These are phyloP conservation scores for Xerus inauris DNA, from an alignment of 2,113 vertebrate species.

Conservation along the genomic window DNA sequence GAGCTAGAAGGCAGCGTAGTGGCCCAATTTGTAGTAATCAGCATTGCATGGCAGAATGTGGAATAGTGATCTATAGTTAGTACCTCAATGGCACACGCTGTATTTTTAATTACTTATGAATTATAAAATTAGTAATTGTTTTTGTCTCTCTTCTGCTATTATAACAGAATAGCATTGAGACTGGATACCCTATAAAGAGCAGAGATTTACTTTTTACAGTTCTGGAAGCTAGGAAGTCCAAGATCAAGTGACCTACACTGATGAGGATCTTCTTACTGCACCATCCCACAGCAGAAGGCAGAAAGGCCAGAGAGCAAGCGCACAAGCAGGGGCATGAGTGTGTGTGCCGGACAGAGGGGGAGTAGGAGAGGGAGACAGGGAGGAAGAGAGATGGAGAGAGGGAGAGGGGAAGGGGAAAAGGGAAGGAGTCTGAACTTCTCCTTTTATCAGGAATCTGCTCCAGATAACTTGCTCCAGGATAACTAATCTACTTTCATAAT, in stretches of 20 bases:
- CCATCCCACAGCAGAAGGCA: neutral
- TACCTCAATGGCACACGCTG: neutral
- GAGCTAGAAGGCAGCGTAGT: rapidly evolving
- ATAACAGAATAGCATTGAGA: neutral
- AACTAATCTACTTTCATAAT: neutral
- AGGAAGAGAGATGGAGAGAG: neutral
- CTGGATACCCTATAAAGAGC: neutral
- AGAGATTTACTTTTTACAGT: neutral
- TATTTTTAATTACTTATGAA: neutral
- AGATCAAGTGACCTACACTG: neutral
- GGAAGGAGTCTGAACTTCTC: neutral
- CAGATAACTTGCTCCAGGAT: neutral
- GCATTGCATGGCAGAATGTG: rapidly evolving
- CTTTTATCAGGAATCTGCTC: neutral
- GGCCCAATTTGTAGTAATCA: neutral
- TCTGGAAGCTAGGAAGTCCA: neutral
- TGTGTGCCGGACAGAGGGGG: neutral
- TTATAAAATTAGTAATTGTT: neutral
- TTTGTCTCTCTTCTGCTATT: neutral
- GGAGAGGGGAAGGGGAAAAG: neutral
- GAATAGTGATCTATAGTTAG: neutral
- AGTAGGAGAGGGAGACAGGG: neutral
- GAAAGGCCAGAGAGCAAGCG: neutral
- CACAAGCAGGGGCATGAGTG: neutral
- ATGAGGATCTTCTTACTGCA: neutral